A percentile compares a stretch with the other conserved stretches of the same genome.
These are phyloP conservation scores for Atopsyche davidsoni DNA, from an alignment of 1,140 invertebrate genomes.

Conservation along the genomic window DNA sequence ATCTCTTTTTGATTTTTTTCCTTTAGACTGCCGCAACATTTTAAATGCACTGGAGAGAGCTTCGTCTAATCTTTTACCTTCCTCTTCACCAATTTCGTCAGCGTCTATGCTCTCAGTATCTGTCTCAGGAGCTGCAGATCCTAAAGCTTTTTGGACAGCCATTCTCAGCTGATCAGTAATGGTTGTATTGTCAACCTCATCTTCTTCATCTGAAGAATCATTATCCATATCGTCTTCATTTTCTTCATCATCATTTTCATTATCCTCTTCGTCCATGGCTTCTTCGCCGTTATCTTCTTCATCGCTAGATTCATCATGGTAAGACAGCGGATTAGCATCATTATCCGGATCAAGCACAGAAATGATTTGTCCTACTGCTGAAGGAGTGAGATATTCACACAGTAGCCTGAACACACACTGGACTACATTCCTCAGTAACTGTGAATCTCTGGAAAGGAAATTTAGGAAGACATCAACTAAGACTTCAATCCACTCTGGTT, in stretches of 20 bases:
- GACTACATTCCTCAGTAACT: slow-evolving; percentile 61
- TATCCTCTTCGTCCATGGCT: slow-evolving; percentile 35
- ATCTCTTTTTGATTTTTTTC: slow-evolving; percentile 56
- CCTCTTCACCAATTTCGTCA: slow-evolving; percentile 68
- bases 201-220: slow-evolving; percentile 38
- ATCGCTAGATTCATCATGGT: slow-evolving; percentile 42
- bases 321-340: slow-evolving; percentile 52
- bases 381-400: slow-evolving; percentile 59
- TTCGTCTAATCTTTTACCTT: slow-evolving; percentile 64
- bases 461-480: slow-evolving; percentile 70
- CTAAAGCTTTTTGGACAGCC: slow-evolving; percentile 59
- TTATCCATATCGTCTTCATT: slow-evolving; percentile 36
- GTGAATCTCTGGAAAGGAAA: slow-evolving; percentile 62
- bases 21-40: slow-evolving; percentile 55
- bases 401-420: slow-evolving; percentile 66
- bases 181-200: slow-evolving; percentile 56
- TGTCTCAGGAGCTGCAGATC: slow-evolving; percentile 47
- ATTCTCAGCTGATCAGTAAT: slow-evolving; percentile 59
- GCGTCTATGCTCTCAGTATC: slow-evolving; percentile 68
- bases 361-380: slow-evolving; percentile 65
- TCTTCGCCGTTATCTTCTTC: slow-evolving; percentile 39
- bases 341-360: slow-evolving; percentile 63
- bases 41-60: slow-evolving; percentile 66
- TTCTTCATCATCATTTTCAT: slow-evolving; percentile 38
- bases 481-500: slow-evolving; percentile 74